Percentiles rank a stretch among this genome's conserved stretches.
Conservation (phyloP, 1,140 invertebrate genomes). For the Eulimnadia texana region DNA sequence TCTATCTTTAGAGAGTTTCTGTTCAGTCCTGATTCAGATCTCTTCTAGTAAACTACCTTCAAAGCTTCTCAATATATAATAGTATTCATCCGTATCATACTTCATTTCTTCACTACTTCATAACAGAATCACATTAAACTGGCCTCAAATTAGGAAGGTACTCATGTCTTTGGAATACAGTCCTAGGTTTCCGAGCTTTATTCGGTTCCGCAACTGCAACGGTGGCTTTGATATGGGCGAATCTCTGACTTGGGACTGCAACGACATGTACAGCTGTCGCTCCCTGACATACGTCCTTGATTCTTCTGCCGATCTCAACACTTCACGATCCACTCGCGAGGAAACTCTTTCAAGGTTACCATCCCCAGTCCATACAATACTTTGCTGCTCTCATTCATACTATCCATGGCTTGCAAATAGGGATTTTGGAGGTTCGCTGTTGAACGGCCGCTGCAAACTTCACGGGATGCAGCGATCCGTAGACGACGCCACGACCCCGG, state of each 20-base stretch:
- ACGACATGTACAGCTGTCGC: conserved; percentile 18
- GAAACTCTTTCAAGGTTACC: conserved; percentile 7
- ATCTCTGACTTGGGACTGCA: conserved; percentile 20
- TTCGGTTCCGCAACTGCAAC: neutral
- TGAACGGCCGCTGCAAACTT: conserved; percentile 20
- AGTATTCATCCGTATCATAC: too few relatives aligned
- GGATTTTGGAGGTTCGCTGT: conserved; percentile 17
- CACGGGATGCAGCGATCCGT: conserved; percentile 7
- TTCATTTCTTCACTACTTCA: too few relatives aligned
- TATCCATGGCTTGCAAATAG: neutral
- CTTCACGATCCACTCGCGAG: conserved; percentile 2
- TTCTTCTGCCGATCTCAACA: conserved; percentile 3
- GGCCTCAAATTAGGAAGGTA: neutral
- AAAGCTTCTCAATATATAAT: too few relatives aligned
- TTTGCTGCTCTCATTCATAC: neutral
- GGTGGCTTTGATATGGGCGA: conserved; percentile 17
- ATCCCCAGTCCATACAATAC: neutral
- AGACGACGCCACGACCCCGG: conserved; percentile 12
- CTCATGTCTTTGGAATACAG: neutral
- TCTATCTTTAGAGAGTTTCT: too few relatives aligned
- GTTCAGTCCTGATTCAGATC: too few relatives aligned
- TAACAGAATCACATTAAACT: neutral
- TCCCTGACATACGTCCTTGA: conserved; percentile 1
- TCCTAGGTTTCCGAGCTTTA: neutral
- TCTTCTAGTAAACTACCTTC: too few relatives aligned